Evolutionary conservation across 2,888 invertebrate species (phyloP), one percentile per base, ranked within the genome.

Genomic region (Ectobius pallidus): DNA sequence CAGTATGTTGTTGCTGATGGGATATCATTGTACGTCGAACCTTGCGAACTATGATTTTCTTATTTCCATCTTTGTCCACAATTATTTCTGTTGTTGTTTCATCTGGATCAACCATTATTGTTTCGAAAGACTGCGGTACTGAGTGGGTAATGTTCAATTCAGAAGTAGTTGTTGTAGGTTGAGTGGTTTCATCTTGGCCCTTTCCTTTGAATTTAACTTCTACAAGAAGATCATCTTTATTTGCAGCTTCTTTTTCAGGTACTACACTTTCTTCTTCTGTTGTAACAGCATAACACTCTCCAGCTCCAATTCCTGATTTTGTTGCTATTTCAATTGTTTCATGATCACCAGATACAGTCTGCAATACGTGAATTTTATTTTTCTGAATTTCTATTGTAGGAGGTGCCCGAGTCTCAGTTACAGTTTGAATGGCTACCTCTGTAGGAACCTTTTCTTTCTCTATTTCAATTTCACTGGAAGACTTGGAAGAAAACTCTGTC

Each of bases 51-150:
- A 94, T 91, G 67, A 94, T 92, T 77, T 92, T 86, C 79, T 91
- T 93, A 0, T 92, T 92, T 3, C 94, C 94, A 80, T 94, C 93
- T 20, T 93, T 88, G 78, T 92, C 93, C 0, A 91, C 88, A n/a
- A 92, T 88, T 2, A 93, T 91, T 83, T 92, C 92, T 0, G 93
- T 94, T 0, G 92, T 93, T 1, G 93, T 92, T 80, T 93, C 91
- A 81, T 92, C 93, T 0, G 94, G 94, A 81, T 94, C 93, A 0
- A 92, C 89, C 80, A 94, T 89, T 3, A 93, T 87, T 0, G 94
- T 93, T 82, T 94, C 93, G 79, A 93, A 94, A 0, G 92, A 88
- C 78, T 92, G 91, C 0, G 92, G 92, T 34, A 89, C 84, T 67
- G 89, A 89, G 79, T 92, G 92, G 9, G 89, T 86, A 42, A 93